phyloP scores from a whole-genome alignment of 2,888 invertebrate species.

The Rhagonycha fulva region DNA sequence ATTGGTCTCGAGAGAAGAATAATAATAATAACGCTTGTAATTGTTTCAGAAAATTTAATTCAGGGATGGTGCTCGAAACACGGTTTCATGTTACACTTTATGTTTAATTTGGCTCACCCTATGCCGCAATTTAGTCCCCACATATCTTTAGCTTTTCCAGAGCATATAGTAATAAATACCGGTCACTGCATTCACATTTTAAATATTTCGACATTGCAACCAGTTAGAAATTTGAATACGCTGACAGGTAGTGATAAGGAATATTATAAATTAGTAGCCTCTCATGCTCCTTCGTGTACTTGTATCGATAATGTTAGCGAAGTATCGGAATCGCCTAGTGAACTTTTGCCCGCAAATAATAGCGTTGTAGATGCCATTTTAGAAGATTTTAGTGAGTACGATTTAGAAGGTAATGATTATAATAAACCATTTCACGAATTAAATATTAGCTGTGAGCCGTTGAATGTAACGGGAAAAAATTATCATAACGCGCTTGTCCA shows the following conservation, averaged over 20 bases:
- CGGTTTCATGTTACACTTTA: constrained; percentile 89
- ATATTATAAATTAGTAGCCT: constrained; percentile 36
- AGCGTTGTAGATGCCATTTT: constrained; percentile 54
- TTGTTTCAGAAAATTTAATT: constrained; percentile 34
- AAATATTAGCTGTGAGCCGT: constrained; percentile 55
- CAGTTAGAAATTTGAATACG: constrained; percentile 35
- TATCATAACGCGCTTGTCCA: constrained; percentile 54
- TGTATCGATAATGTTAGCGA: constrained; percentile 51
- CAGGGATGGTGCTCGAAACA: constrained; percentile 75
- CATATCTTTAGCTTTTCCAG: constrained; percentile 52
- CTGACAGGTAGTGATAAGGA: constrained; percentile 43
- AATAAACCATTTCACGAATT: constrained; percentile 56
- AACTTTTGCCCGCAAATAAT: constrained; percentile 46
- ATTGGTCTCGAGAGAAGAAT: neutral
- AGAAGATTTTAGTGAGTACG: constrained; percentile 56
- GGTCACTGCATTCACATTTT: constrained; percentile 55
- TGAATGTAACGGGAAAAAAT: constrained; percentile 55
- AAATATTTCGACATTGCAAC: constrained; percentile 49
- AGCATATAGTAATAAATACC: constrained; percentile 54
- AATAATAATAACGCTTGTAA: neutral
- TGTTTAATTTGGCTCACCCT: constrained; percentile 83
- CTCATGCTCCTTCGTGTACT: constrained; percentile 32
- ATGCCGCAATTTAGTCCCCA: constrained; percentile 63
- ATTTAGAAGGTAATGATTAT: constrained; percentile 53
- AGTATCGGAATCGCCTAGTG: constrained; percentile 51